These are phyloP conservation scores for Epistrophe grossulariae DNA, from an alignment of 2,888 invertebrate species.

Conservation along the genomic window DNA sequence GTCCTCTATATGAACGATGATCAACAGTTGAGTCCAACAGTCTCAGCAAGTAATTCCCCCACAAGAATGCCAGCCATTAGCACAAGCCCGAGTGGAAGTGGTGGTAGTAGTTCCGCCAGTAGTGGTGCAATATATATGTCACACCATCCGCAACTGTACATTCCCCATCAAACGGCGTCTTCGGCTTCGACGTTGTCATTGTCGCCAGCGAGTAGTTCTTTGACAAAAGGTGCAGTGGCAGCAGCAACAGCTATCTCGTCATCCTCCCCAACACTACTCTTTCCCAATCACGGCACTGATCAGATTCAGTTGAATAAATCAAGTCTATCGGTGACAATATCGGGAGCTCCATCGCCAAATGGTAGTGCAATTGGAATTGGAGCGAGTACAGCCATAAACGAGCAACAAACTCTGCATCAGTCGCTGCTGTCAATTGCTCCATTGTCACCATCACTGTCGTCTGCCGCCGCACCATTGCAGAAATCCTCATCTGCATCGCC, in stretches of 20 bases:
- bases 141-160: constrained; percentile 66
- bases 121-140: constrained; percentile 69
- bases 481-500: constrained; percentile 64
- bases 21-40: constrained; percentile 77
- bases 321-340: constrained; percentile 81
- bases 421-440: constrained; percentile 61
- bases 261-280: constrained; percentile 59
- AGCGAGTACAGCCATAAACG: constrained; percentile 44
- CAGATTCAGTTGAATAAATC: constrained; percentile 80
- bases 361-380: constrained; percentile 64
- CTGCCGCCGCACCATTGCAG: constrained; percentile 48
- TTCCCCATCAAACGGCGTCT: constrained; percentile 45
- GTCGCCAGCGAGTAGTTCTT: constrained; percentile 39
- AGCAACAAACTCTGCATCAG: constrained; percentile 60
- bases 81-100: constrained; percentile 63
- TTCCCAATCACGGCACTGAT: constrained; percentile 63
- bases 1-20: constrained; percentile 88
- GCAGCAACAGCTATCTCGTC: constrained; percentile 54
- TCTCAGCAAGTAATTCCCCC: constrained; percentile 60
- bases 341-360: constrained; percentile 72
- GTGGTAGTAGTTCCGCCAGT: constrained; percentile 61
- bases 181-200: constrained; percentile 16
- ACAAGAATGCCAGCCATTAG: constrained; percentile 58
- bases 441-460: constrained; percentile 58
- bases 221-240: constrained; percentile 67